These are phyloP conservation scores for Opisthocomus hoazin DNA, from an alignment of 2,113 vertebrate genomes.

Conservation along the genomic window DNA sequence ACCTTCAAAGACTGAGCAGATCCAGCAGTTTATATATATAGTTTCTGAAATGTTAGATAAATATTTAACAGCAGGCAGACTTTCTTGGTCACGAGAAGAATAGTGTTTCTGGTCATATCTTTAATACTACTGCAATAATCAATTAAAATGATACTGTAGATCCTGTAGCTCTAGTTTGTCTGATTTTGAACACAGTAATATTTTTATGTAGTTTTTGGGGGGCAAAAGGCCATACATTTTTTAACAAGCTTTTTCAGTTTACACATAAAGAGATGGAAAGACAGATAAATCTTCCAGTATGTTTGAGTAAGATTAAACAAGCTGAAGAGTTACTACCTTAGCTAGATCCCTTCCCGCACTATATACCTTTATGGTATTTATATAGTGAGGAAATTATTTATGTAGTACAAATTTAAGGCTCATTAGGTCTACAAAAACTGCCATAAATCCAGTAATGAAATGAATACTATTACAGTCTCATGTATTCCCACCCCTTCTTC, in stretches of 20 bases:
- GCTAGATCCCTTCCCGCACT: not conserved
- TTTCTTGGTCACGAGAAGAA: accelerated
- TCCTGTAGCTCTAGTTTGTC: not conserved
- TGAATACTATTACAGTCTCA: accelerated
- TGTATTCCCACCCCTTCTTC: accelerated
- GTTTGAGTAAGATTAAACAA: not conserved
- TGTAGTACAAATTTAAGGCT: not conserved
- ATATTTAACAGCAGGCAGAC: not conserved
- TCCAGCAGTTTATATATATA: not conserved
- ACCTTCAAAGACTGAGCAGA: not conserved
- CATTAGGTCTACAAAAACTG: not conserved
- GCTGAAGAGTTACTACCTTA: not conserved
- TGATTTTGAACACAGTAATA: not conserved
- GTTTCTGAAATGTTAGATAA: not conserved
- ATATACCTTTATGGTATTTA: not conserved
- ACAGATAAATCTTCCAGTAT: not conserved
- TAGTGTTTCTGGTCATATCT: not conserved
- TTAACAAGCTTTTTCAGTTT: not conserved
- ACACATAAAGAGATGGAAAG: not conserved
- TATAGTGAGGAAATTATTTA: not conserved
- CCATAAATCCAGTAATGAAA: not conserved
- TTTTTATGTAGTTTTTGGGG: accelerated
- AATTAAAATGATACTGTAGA: not conserved
- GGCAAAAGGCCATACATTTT: not conserved
- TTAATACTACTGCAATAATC: not conserved